Evolutionary conservation across 2,888 invertebrate genomes (phyloP), one percentile per base, ranked within the genome.

Genomic region (Andrena hattorfiana): DNA sequence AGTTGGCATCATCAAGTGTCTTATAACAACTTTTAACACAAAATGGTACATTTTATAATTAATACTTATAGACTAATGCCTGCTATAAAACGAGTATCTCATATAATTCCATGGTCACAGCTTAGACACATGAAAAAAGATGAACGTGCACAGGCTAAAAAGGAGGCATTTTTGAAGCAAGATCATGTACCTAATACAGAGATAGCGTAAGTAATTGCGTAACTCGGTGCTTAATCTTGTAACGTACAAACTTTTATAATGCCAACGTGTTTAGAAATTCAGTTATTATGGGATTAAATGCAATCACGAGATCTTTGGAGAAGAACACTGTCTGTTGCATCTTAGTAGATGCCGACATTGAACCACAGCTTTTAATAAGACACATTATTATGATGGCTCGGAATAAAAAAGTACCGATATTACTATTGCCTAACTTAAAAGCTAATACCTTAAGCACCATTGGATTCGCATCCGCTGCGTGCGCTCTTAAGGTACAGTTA

Each of bases 361-460:
- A 93, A 23, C 91, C 92, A 2, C 75, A 85, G 16, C 72, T 93
- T 74, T 64, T 94, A 68, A 74, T 93, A 42, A 93, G 92, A 71
- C 94, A 94, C 69, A 82, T 94, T 62, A 80, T 93, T 48, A 54
- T 80, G 4, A 94, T 94, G 94, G 90, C 92, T 60, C 86, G 88
- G 16, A 88, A 89, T 78, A 92, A 92, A 72, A 84, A 87, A 51
- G 66, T 93, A 64, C 92, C 94, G n/a, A 81, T 92, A 49, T 59
- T 94, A 54, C 68, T 94, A 6, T 59, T 93, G 26, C 86, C 92
- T n/a, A 90, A 87, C 77, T 79, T 94, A 13, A 93, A 93, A 77
- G 82, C 67, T 32, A 26, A 89, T n/a, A 91, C 89, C 2, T 75
- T 90, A 20, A 85, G 89, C 59, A 87, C 86, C 23, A 72, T 93